Evolutionary conservation across 2,888 invertebrate species (phyloP).

Genomic region (Cephus pygmeus): DNA sequence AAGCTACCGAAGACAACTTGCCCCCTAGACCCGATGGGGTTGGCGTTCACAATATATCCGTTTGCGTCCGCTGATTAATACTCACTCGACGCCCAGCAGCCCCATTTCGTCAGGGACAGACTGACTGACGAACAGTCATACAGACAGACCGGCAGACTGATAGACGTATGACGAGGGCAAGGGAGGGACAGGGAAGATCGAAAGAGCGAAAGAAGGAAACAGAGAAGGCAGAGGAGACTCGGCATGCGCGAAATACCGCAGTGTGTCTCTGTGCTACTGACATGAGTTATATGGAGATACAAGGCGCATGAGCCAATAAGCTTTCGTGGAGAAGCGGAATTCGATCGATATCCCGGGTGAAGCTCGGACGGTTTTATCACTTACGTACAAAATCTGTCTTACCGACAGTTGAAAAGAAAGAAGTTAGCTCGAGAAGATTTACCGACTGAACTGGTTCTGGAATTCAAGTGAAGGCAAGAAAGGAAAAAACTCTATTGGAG

Average conservation of each 20-base stretch:
- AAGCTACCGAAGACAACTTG: background rate
- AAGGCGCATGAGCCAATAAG: background rate
- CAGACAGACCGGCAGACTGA: background rate
- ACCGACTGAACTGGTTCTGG: background rate
- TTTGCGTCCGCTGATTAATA: background rate
- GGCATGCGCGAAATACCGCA: background rate
- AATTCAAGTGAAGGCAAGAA: background rate
- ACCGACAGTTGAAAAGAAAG: background rate
- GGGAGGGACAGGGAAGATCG: background rate
- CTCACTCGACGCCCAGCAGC: background rate
- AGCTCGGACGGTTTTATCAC: background rate
- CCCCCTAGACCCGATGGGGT: background rate
- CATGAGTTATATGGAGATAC: background rate
- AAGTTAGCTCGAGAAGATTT: background rate
- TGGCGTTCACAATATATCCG: background rate
- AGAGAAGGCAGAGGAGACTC: background rate
- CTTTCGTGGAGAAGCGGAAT: background rate
- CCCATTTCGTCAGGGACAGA: background rate
- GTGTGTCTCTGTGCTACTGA: background rate
- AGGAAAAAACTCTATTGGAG: background rate
- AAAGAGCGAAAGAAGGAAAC: background rate
- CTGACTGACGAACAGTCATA: background rate
- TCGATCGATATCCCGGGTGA: background rate
- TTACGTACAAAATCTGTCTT: background rate
- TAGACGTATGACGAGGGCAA: background rate